A percentile compares a stretch with the other conserved stretches of the same genome.
Evolutionary conservation across 2,113 vertebrate species (phyloP).

Genomic region (Brienomyrus brachyistius): DNA sequence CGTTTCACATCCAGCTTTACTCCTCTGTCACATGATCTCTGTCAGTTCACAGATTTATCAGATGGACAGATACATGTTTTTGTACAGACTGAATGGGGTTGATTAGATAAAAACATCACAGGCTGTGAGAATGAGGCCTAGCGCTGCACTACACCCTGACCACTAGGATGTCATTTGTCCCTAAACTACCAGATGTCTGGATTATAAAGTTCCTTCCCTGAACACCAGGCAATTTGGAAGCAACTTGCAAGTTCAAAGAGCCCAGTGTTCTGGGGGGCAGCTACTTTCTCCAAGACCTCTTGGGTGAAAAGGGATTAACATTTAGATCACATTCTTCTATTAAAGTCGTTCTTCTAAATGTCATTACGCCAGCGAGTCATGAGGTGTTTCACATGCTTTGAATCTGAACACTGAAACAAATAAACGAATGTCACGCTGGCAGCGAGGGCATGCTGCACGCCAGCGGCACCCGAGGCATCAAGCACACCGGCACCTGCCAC

Average conservation of each 20-base stretch:
- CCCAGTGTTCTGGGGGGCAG: not conserved
- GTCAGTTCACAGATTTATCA: not conserved
- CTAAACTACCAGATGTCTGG: not conserved
- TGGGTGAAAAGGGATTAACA: conserved; percentile 28
- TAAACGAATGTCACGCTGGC: not conserved
- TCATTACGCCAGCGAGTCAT: conserved; percentile 23
- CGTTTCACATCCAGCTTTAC: not conserved
- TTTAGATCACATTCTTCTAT: conserved; percentile 26
- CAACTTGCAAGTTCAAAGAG: not conserved
- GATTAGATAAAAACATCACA: not conserved
- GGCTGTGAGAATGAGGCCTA: not conserved
- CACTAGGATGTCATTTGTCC: not conserved
- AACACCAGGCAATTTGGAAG: not conserved
- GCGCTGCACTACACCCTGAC: not conserved
- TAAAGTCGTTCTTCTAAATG: conserved; percentile 33
- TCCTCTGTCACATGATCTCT: not conserved
- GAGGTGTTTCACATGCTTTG: conserved; percentile 24
- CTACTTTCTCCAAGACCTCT: not conserved
- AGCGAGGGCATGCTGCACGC: not conserved
- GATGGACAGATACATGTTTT: not conserved
- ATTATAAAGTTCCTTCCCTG: not conserved
- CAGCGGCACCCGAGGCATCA: not conserved
- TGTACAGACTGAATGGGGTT: not conserved
- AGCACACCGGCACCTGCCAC: not conserved
- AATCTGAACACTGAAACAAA: conserved; percentile 26